Percentiles rank a stretch among this genome's conserved stretches.
Conservation (phyloP, 2,888 invertebrate genomes). For the Xestoiulus laeticollis region DNA sequence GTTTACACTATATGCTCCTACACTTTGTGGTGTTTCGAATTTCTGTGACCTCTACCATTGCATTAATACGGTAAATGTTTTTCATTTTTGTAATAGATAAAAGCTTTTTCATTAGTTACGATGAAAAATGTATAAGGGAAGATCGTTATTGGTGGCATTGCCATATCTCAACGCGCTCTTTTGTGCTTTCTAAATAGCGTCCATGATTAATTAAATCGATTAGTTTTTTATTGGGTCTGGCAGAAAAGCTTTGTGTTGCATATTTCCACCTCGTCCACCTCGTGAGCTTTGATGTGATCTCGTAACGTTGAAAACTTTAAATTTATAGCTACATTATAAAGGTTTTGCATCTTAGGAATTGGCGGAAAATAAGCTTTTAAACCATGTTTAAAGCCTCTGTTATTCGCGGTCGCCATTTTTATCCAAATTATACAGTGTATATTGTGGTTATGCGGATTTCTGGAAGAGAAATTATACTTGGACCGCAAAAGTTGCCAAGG, state of each 20-base stretch:
- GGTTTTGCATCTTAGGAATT: background rate
- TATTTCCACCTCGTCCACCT: background rate
- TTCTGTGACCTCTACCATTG: too few species aligned
- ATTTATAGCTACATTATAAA: background rate
- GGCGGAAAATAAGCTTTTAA: background rate
- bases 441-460: background rate
- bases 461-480: background rate
- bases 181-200: background rate
- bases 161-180: too few species aligned
- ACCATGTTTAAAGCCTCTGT: background rate
- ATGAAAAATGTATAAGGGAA: background rate
- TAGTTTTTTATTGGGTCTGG: background rate
- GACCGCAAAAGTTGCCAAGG: background rate
- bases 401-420: too few species aligned
- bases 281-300: background rate
- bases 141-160: background rate
- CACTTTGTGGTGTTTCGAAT: too few species aligned
- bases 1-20: too few species aligned
- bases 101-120: background rate
- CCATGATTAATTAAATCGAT: background rate
- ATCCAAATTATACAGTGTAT: background rate
- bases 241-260: too few species aligned
- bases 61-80: too few species aligned
- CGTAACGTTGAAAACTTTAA: background rate
- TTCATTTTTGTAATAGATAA: background rate